A percentile compares a stretch with the other conserved stretches of the same genome.
Evolutionary conservation across 2,113 vertebrate genomes (phyloP).

Genomic region (Myrmecophaga tridactyla): DNA sequence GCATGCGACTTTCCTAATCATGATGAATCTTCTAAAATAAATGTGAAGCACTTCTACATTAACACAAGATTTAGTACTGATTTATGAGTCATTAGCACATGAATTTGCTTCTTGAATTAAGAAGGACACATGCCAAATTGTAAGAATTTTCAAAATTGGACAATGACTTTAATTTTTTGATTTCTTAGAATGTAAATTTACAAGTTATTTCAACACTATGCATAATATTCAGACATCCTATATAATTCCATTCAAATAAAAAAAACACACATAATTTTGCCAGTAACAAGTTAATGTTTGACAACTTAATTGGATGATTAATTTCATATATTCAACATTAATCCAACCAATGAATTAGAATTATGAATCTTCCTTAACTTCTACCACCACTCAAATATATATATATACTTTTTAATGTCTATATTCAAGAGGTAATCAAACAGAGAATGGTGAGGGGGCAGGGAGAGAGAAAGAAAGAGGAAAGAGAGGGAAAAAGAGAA

Average conservation of each 20-base stretch:
- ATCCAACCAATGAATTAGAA: not conserved
- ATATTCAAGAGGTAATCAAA: not conserved
- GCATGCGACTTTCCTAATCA: not conserved
- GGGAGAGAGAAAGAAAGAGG: not conserved
- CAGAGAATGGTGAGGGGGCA: not conserved
- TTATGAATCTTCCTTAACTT: not conserved
- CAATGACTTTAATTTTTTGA: not conserved
- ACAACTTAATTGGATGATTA: constrained; percentile 34
- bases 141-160: constrained; percentile 40
- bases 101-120: not conserved
- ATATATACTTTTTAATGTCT: constrained; percentile 50
- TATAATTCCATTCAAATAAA: not conserved
- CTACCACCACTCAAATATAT: constrained; percentile 17
- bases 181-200: not conserved
- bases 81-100: not conserved
- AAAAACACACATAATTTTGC: constrained; percentile 23
- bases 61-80: not conserved
- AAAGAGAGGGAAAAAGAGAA: not conserved
- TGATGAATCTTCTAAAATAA: not conserved
- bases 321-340: constrained; percentile 40
- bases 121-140: not conserved
- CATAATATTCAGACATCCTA: not conserved
- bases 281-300: not conserved
- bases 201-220: not conserved
- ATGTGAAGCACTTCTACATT: not conserved